phyloP scores from a whole-genome alignment of 2,797 vertebrate genomes.

The Streptopelia turtur region DNA sequence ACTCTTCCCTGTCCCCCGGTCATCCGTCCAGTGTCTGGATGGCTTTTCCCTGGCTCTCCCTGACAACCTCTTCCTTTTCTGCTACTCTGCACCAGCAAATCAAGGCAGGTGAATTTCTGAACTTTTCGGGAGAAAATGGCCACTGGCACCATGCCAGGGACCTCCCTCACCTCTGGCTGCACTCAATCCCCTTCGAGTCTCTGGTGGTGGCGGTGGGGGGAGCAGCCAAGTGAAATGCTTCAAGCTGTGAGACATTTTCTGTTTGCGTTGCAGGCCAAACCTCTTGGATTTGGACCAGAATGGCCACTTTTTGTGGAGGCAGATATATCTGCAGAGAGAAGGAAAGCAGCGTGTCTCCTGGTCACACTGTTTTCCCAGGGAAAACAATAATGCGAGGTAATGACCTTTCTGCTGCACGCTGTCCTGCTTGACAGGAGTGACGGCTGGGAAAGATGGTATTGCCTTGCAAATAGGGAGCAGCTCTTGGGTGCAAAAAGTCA shows the following conservation, averaged over 20 bases:
- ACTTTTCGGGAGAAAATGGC: neutral
- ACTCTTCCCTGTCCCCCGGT: neutral
- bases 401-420: neutral
- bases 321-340: neutral
- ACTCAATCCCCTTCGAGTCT: neutral
- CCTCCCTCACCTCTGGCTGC: conserved; percentile 61
- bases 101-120: conserved; percentile 36
- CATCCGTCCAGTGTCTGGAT: rapidly evolving
- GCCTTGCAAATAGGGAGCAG: neutral
- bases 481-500: neutral
- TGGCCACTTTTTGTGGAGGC: neutral
- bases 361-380: neutral
- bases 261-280: conserved; percentile 24
- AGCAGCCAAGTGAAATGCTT: conserved; percentile 56
- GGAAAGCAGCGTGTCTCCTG: neutral
- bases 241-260: conserved; percentile 55
- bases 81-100: neutral
- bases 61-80: neutral
- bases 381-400: neutral
- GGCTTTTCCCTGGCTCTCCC: neutral
- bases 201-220: neutral
- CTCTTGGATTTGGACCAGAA: conserved; percentile 41
- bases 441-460: neutral
- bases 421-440: neutral
- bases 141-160: neutral